A percentile compares a stretch with the other conserved stretches of the same genome.
Conservation (phyloP, 2,888 invertebrate species). For the Acanthococcus lagerstroemiae region DNA sequence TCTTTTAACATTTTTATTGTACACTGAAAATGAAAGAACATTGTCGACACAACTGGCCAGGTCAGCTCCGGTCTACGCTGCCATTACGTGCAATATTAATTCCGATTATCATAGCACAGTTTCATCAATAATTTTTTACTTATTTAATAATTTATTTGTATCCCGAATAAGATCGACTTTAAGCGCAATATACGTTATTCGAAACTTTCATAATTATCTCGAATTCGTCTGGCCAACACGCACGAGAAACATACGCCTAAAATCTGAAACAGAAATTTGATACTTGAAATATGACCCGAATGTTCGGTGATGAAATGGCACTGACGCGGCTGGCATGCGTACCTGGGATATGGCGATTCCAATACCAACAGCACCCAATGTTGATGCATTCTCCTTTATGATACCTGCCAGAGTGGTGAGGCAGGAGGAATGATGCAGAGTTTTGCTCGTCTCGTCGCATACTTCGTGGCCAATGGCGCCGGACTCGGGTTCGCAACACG, state of each 20-base stretch:
- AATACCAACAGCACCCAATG: slow-evolving; percentile 33
- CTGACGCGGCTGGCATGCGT: not conserved
- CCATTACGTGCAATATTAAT: no score
- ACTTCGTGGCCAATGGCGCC: slow-evolving; percentile 33
- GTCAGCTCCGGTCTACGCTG: no score
- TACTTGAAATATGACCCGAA: not conserved
- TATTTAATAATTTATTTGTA: no score
- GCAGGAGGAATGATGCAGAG: slow-evolving; percentile 33
- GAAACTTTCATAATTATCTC: slow-evolving; percentile 19
- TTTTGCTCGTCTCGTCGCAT: slow-evolving; percentile 29
- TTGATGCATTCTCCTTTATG: slow-evolving; percentile 34
- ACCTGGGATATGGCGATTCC: slow-evolving; percentile 36
- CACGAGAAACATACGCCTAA: slow-evolving; percentile 19
- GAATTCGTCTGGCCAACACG: slow-evolving; percentile 7
- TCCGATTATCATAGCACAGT: no score
- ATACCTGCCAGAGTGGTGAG: slow-evolving; percentile 32
- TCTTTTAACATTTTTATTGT: no score
- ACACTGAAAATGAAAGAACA: no score
- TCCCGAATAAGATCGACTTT: no score
- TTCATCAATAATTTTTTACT: no score
- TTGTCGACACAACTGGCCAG: no score
- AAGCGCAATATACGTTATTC: slow-evolving; percentile 18
- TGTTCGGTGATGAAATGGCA: no score
- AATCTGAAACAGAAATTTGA: not conserved
- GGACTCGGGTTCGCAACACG: slow-evolving; percentile 34